Base-by-base conservation (phyloP, 2,888 invertebrate species). In the Calliphora vomitoria region DNA sequence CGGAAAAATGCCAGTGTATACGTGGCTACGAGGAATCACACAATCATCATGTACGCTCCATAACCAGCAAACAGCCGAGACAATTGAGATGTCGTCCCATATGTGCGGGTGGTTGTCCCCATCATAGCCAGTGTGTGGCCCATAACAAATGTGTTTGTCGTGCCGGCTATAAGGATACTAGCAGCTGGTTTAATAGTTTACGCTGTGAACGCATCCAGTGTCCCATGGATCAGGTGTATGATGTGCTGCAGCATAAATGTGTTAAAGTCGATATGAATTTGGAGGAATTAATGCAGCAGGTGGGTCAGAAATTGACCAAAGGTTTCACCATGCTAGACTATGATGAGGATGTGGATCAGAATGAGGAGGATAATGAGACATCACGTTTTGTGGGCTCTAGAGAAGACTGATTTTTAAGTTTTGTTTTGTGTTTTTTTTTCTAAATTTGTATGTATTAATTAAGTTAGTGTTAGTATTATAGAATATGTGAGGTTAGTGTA, bases 91-190 rank as follows among this genome's bases (percentile, higher is more conserved):
- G 91, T 38, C 88, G 87, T 5, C 91, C 91, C 1, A 74, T 87
- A 11, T 92, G 92, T 84, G 82, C 87, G 1, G 88, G 88, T 4
- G 86, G 87, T 10, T 93, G 93, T 79, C 64, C 85, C 3, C 68
- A 71, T 4, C 92, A 93, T 88, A 93, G 93, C 3, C 88, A 89
- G 0, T 91, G 91, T 64, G 76, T 89, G 31, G 88, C 79, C 6
- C 90, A 90, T 8, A 90, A 90, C 76, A 81, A 89, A 1, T 96
- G 96, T 90, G 93, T 92, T 35, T 96, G 96, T 90, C 92, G 93
- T 11, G 89, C 92, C 1, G 95, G 95, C n/a, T 91, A 88, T 25
- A 85, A 68, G 80, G 91, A 92, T 76, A 75, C 89, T 82, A 90
- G 89, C 64, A 91, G 92, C 91, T 92, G 87, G 88, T 86, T 91